phyloP scores from a whole-genome alignment of 2,888 invertebrate genomes.

The Allolobophora icterica region DNA sequence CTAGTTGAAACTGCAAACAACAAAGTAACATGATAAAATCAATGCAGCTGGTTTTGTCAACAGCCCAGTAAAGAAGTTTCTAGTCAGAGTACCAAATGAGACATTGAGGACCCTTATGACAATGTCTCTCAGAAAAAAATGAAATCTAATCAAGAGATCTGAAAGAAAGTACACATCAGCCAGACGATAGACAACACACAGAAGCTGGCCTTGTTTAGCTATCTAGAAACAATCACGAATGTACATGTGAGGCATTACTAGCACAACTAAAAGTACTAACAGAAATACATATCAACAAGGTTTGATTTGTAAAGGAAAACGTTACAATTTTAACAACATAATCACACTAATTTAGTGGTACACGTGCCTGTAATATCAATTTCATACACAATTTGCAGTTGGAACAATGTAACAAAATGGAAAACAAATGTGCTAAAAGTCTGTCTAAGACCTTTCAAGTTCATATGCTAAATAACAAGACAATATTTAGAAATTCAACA shows the following conservation, averaged over 20 bases:
- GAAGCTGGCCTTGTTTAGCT: not conserved
- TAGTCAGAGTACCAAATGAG: not conserved
- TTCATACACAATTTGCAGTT: slow-evolving; percentile 1
- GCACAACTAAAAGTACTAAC: not conserved
- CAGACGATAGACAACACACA: not conserved
- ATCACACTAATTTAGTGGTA: not conserved
- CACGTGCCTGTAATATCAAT: not conserved
- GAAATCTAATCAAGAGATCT: not conserved
- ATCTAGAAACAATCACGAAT: not conserved
- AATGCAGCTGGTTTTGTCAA: not conserved
- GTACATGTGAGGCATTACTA: not conserved
- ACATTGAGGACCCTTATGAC: not conserved
- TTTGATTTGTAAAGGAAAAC: not conserved
- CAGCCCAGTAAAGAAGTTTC: not conserved
- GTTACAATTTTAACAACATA: not conserved
- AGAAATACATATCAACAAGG: not conserved
- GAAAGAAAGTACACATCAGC: not conserved
- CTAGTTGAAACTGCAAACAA: not conserved
- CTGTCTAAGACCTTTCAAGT: not conserved
- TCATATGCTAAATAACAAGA: not conserved
- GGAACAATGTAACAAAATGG: not conserved
- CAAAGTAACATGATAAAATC: not conserved
- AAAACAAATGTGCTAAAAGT: not conserved
- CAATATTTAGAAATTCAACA: not conserved
- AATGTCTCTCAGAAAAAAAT: too few relatives aligned